Base-by-base conservation (phyloP, 2,888 invertebrate genomes). In the Acanthosepion pharaonis region DNA sequence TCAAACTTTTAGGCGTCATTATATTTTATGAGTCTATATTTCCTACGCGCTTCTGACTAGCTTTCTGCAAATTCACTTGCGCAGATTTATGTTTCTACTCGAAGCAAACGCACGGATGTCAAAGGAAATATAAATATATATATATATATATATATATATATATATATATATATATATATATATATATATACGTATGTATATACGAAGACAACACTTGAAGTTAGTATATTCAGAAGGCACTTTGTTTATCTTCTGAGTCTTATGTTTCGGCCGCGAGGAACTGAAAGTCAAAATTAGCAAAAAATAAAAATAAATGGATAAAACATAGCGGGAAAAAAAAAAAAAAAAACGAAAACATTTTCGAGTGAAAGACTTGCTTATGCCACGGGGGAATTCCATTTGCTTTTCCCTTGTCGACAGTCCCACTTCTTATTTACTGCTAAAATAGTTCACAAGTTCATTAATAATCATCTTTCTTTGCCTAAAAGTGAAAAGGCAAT, bases 391-490 rank as follows among this genome's bases (percentile, higher is more conserved):
- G 78, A 78, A 78, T 78, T 78, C 78, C 78, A 15, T 78, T 78
- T 33, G 15, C n/a, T 78, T n/a, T 33, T 78, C 78, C n/a, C n/a
- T 78, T 15, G 78, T 33, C 15, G 78, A 78, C 15, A 78, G 78
- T 78, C 78, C 33, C n/a, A 78, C 78, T 23, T 33, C n/a, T 78
- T 78, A 78, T 78, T 78, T 78, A 78, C 33, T 5, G 9, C n/a
- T 33, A n/a, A 78, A 78, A 78, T 78, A 78, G 78, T n/a, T 78
- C 78, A 78, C 33, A 78, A 78, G 78, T 78, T 78, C 78, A 78
- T 78, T 78, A 33, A 78, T 78, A 78, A 78, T 78, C 33, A 78
- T n/a, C 78, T 78, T 78, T 15, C 5, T 78, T 78, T 78, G n/a
- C n/a, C 78, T n/a, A 78, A 78, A 78, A 33, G n/a, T n/a, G 33